These are phyloP conservation scores for Griposia aprilina DNA, from an alignment of 2,888 invertebrate species.

Conservation along the genomic window DNA sequence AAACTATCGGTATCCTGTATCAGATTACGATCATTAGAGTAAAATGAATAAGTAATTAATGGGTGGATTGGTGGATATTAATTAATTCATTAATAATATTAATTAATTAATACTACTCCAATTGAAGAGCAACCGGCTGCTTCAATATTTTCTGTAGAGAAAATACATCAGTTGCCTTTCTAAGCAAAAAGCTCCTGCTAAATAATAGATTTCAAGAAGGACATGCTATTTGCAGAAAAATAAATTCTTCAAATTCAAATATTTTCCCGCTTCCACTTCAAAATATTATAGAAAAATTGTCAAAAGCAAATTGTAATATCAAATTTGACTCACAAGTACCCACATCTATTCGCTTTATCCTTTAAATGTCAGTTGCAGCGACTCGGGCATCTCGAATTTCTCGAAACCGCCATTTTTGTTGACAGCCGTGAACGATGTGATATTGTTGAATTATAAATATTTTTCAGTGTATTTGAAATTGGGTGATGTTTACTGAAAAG, in stretches of 20 bases:
- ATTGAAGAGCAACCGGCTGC: too few relatives aligned
- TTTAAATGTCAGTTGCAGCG: conserved; percentile 40
- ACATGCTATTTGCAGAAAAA: neutral
- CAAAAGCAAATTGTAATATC: conserved; percentile 12
- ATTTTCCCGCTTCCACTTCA: neutral
- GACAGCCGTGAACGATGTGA: conserved; percentile 11
- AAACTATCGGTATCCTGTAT: neutral
- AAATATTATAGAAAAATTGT: conserved; percentile 10
- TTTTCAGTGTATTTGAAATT: neutral
- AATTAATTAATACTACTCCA: too few relatives aligned
- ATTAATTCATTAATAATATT: too few relatives aligned
- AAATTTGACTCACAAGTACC: conserved; percentile 30
- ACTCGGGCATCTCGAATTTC: conserved; percentile 13
- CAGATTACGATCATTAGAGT: neutral
- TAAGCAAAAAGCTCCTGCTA: neutral
- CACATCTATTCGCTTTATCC: neutral
- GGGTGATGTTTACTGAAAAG: neutral
- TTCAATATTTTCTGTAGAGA: neutral
- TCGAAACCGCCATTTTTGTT: conserved; percentile 15
- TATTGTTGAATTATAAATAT: conserved; percentile 23
- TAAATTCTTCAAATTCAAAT: neutral
- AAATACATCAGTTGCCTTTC: neutral
- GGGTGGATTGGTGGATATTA: too few relatives aligned
- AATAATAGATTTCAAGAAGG: neutral
- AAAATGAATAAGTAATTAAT: neutral